phyloP scores from a whole-genome alignment of 2,113 vertebrate species.

The Zapus hudsonius region DNA sequence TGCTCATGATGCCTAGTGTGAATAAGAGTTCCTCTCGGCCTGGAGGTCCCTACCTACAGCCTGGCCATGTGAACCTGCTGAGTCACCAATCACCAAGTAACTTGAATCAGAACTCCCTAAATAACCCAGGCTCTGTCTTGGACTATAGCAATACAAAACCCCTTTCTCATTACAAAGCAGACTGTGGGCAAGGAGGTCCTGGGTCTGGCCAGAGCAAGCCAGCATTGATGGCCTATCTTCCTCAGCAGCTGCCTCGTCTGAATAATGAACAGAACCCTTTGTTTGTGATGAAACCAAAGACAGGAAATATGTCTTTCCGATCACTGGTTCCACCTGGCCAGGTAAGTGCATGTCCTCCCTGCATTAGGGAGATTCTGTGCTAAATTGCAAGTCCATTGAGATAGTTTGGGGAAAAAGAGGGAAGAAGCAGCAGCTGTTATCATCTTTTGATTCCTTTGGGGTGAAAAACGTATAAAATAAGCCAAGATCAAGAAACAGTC shows the following conservation, averaged over 20 bases:
- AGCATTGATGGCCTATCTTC: constrained; percentile 88
- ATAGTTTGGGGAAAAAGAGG: no score
- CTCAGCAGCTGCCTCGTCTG: constrained; percentile 89
- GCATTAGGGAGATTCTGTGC: background rate
- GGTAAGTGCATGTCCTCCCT: constrained; percentile 82
- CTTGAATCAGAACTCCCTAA: constrained; percentile 86
- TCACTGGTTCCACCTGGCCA: constrained; percentile 89
- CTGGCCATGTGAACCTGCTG: constrained; percentile 88
- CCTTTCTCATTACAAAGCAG: constrained; percentile 94
- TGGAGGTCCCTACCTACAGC: constrained; percentile 86
- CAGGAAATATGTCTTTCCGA: constrained; percentile 88
- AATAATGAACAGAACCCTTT: constrained; percentile 85
- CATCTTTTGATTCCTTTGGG: background rate
- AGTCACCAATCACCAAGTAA: constrained; percentile 87
- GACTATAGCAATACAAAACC: constrained; percentile 97
- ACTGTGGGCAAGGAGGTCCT: constrained; percentile 85
- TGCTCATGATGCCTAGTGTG: constrained; percentile 88
- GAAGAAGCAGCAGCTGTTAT: no score
- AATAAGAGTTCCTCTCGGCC: constrained; percentile 93
- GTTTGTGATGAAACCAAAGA: constrained; percentile 90
- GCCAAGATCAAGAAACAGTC: background rate
- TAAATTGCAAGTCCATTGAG: background rate
- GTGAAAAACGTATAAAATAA: background rate
- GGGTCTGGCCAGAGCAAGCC: constrained; percentile 89
- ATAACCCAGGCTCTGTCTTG: constrained; percentile 86